phyloP scores from a whole-genome alignment of 1,140 invertebrate genomes.

The Pollicipes pollicipes region DNA sequence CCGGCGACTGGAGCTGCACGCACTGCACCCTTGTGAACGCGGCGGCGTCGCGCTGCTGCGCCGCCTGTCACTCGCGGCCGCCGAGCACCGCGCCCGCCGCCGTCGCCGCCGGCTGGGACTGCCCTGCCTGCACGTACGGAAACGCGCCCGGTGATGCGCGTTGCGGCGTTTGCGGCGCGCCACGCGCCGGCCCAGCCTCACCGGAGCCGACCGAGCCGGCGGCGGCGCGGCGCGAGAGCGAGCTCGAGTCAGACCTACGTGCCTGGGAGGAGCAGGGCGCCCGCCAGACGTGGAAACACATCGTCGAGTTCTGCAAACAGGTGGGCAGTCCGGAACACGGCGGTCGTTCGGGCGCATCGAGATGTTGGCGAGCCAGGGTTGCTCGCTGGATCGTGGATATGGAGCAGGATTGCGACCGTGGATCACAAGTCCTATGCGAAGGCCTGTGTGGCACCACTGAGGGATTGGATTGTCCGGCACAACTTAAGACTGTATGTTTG shows the following conservation, averaged over 20 bases:
- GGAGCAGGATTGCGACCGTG: too few relatives aligned
- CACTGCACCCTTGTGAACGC: background rate
- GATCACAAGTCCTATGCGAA: too few relatives aligned
- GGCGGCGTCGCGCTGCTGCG: background rate
- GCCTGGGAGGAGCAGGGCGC: slow-evolving; percentile 63
- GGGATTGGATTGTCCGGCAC: too few relatives aligned
- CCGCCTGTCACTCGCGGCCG: background rate
- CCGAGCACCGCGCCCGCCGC: background rate
- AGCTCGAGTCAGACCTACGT: slow-evolving; percentile 63
- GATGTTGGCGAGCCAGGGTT: too few relatives aligned
- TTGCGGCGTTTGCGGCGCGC: background rate
- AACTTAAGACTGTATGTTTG: too few relatives aligned
- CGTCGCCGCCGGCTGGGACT: background rate
- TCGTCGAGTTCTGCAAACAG: slow-evolving; percentile 61
- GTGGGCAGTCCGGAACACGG: slow-evolving; percentile 27
- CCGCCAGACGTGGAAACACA: slow-evolving; percentile 61
- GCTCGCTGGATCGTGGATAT: too few relatives aligned
- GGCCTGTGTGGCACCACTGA: too few relatives aligned
- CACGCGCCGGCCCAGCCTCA: background rate
- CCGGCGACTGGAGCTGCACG: background rate
- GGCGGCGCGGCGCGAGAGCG: slow-evolving; percentile 20
- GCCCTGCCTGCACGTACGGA: background rate
- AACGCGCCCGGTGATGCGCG: background rate
- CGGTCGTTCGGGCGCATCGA: too few relatives aligned
- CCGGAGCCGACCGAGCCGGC: too few relatives aligned